Percentiles rank a stretch among this genome's conserved stretches.
These are phyloP conservation scores for Heliconius nattereri DNA, from an alignment of 1,140 invertebrate genomes.

Conservation along the genomic window DNA sequence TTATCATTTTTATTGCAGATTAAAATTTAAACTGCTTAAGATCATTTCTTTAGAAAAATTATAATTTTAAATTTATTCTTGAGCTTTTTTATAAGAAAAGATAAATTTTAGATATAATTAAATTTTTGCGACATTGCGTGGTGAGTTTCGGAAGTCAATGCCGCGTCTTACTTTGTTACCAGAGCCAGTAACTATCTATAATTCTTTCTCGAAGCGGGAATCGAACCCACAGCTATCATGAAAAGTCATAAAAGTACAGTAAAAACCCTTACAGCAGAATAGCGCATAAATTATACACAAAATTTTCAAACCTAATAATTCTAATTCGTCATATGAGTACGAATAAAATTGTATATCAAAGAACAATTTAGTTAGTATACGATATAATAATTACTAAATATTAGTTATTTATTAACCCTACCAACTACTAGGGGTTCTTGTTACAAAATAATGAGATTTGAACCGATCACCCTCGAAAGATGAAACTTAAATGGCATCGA, in stretches of 20 bases:
- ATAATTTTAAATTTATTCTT: too few relatives aligned
- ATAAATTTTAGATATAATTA: too few relatives aligned
- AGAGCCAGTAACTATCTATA: background rate
- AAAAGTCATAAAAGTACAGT: too few relatives aligned
- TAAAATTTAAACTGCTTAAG: too few relatives aligned
- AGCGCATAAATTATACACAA: too few relatives aligned
- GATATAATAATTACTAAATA: background rate
- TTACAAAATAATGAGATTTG: slow-evolving; percentile 28
- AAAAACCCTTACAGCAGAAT: too few relatives aligned
- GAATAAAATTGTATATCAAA: background rate
- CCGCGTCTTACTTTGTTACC: background rate
- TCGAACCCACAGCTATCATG: too few relatives aligned
- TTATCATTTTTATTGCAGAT: background rate
- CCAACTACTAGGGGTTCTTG: slow-evolving; percentile 10
- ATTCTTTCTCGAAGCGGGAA: too few relatives aligned
- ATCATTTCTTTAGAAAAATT: too few relatives aligned
- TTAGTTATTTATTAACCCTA: slow-evolving; percentile 20
- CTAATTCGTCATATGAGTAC: background rate
- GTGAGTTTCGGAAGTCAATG: background rate
- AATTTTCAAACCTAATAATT: background rate
- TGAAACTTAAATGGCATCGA: slow-evolving; percentile 20
- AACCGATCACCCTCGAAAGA: slow-evolving; percentile 10
- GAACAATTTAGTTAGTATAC: background rate
- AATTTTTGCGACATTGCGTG: background rate
- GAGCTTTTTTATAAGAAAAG: too few relatives aligned